phyloP scores from a whole-genome alignment of 2,797 vertebrate species.

The Leuciscus waleckii region DNA sequence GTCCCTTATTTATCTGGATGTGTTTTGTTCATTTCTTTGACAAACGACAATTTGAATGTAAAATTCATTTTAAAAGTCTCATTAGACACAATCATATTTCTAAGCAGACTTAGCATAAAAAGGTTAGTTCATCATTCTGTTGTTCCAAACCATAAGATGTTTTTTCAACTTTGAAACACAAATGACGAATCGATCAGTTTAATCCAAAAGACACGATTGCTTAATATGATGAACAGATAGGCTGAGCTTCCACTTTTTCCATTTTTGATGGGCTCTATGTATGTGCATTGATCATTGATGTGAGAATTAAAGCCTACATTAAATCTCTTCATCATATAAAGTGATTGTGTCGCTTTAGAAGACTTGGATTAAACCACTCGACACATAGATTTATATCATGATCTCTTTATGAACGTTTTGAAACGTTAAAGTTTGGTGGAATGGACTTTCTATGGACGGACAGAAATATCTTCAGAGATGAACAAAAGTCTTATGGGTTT shows the following conservation, averaged over 20 bases:
- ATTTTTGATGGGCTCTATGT: not conserved
- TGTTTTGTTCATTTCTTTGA: conserved; percentile 33
- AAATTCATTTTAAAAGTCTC: not conserved
- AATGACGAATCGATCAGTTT: not conserved
- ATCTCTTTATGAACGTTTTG: not conserved
- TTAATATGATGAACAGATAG: not conserved
- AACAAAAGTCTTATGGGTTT: not conserved
- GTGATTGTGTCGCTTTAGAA: not conserved
- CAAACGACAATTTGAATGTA: conserved; percentile 15
- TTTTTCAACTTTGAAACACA: not conserved
- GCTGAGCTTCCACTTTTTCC: not conserved
- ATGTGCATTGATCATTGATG: not conserved
- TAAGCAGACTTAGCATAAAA: not conserved
- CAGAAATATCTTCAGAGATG: not conserved
- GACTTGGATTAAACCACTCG: not conserved
- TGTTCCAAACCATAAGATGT: not conserved
- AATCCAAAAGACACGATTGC: not conserved
- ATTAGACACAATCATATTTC: conserved; percentile 26
- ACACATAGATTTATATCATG: not conserved
- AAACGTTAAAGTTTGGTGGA: not conserved
- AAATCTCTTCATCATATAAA: not conserved
- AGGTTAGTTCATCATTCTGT: not conserved
- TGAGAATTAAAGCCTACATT: not conserved
- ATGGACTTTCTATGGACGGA: not conserved
- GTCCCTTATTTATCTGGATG: not conserved